A percentile compares a stretch with the other conserved stretches of the same genome.
Evolutionary conservation across 2,797 vertebrate genomes (phyloP).

Genomic region (Acanthornis magna): DNA sequence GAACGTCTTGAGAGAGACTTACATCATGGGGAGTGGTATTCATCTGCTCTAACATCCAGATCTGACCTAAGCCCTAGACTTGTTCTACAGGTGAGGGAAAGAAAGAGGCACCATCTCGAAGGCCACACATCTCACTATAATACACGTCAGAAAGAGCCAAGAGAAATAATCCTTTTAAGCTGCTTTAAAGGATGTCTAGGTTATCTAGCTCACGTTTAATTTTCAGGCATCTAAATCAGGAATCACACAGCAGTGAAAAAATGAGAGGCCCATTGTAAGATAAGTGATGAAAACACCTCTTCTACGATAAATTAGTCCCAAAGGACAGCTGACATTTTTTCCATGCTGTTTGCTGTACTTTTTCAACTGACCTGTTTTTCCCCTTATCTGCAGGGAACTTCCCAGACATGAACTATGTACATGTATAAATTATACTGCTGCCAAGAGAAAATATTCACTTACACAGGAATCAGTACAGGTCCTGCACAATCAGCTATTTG

Average conservation of each 20-base stretch:
- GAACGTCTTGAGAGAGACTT: neutral
- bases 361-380: neutral
- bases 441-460: neutral
- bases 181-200: neutral
- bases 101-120: neutral
- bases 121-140: neutral
- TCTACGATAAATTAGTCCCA: neutral
- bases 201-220: neutral
- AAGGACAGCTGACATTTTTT: neutral
- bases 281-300: neutral
- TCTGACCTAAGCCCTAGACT: neutral
- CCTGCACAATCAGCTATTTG: neutral
- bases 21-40: neutral
- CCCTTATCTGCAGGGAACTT: neutral
- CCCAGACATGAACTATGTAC: neutral
- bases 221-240: neutral
- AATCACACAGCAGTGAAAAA: neutral
- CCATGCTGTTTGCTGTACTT: neutral
- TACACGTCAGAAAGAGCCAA: neutral
- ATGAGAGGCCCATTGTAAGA: neutral
- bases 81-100: neutral
- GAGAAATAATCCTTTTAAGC: slow-evolving; percentile 4
- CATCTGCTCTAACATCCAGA: neutral
- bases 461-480: neutral
- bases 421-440: neutral